These are phyloP conservation scores for Chaenodraco wilsoni DNA, from an alignment of 2,797 vertebrate genomes.

Conservation along the genomic window DNA sequence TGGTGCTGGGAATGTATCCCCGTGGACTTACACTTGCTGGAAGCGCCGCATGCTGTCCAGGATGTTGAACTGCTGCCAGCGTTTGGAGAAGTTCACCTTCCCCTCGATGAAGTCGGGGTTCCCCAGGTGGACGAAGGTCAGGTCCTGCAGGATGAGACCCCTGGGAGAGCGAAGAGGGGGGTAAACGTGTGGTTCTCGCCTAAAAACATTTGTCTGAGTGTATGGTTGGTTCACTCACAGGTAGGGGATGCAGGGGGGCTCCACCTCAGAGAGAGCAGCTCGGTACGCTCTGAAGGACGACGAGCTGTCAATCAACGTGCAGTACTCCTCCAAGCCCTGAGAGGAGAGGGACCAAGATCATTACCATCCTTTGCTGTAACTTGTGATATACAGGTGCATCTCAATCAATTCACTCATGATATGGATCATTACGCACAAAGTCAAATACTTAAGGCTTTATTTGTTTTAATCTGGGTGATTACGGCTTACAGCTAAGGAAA, in stretches of 20 bases:
- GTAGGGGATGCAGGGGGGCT: conserved; percentile 97
- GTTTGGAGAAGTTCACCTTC: conserved; percentile 98
- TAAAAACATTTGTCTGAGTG: not conserved
- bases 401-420: too few species aligned
- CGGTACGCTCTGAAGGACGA: conserved; percentile 98
- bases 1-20: not conserved
- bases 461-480: too few species aligned
- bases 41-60: conserved; percentile 99
- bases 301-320: conserved; percentile 98
- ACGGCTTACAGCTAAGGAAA: too few species aligned
- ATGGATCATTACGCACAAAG: too few species aligned
- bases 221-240: conserved; percentile 85
- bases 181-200: not conserved
- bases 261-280: conserved; percentile 94
- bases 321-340: conserved; percentile 97
- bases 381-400: too few species aligned
- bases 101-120: conserved; percentile 96
- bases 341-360: not conserved
- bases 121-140: conserved; percentile 98
- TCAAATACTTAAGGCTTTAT: too few species aligned
- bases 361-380: not conserved
- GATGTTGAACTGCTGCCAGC: conserved; percentile 99
- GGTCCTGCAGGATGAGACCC: conserved; percentile 96
- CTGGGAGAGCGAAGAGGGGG: conserved; percentile 70
- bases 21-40: conserved; percentile 93